Percentiles rank a stretch among this genome's conserved stretches.
phyloP scores from a whole-genome alignment of 2,888 invertebrate genomes.

The Caprella mutica region DNA sequence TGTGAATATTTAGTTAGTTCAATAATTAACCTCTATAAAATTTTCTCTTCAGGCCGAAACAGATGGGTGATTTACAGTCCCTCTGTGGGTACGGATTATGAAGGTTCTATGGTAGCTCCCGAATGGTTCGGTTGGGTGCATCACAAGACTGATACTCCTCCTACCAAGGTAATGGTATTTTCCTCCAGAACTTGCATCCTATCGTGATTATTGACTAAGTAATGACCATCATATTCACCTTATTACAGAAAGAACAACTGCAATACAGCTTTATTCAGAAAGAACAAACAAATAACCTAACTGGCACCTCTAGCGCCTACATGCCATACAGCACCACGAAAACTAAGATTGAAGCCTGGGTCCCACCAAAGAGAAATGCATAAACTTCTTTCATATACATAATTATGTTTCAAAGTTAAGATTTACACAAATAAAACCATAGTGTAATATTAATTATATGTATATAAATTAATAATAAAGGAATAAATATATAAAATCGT shows the following conservation, averaged over 20 bases:
- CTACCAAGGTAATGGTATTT: no score
- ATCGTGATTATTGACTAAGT: neutral
- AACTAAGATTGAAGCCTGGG: slow-evolving; percentile 82
- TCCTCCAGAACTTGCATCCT: neutral
- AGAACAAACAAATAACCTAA: slow-evolving; percentile 54
- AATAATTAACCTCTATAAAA: neutral
- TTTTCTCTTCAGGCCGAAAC: slow-evolving; percentile 56
- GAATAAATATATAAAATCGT: no score
- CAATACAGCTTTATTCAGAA: slow-evolving; percentile 1
- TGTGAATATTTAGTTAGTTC: neutral
- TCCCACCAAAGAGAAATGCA: slow-evolving; percentile 44
- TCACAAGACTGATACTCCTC: slow-evolving; percentile 70
- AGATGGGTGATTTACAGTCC: slow-evolving; percentile 87
- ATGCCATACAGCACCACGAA: slow-evolving; percentile 81
- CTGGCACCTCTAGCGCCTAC: slow-evolving; percentile 62
- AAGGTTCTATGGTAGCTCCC: slow-evolving; percentile 76
- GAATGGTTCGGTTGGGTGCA: slow-evolving; percentile 99
- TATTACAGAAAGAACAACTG: neutral
- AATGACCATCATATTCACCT: neutral
- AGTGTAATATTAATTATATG: no score
- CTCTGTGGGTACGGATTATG: slow-evolving; percentile 61
- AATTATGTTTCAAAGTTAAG: no score
- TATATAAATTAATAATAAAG: no score
- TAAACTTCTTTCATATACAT: no score
- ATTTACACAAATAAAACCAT: no score